These are phyloP conservation scores for Saguinus midas DNA, from an alignment of 2,113 vertebrate species.

Conservation along the genomic window DNA sequence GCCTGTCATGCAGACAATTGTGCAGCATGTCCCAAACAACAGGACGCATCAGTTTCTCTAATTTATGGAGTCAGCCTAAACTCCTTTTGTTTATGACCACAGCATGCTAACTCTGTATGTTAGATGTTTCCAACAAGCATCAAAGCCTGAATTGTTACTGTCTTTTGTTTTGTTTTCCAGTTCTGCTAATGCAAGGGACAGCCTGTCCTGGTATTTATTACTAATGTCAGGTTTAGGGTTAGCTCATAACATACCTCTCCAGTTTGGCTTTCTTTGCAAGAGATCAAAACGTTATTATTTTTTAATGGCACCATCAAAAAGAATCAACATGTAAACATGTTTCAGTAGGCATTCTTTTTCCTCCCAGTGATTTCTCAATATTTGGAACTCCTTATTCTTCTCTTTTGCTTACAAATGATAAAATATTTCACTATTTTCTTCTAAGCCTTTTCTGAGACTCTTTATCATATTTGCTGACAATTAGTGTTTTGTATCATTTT, in stretches of 20 bases:
- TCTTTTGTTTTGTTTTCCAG: slow-evolving; percentile 48
- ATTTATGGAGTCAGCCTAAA: neutral
- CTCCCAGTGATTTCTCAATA: slow-evolving; percentile 65
- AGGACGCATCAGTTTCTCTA: neutral
- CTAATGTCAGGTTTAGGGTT: slow-evolving; percentile 56
- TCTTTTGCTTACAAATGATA: slow-evolving; percentile 46
- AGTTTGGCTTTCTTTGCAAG: slow-evolving; percentile 45
- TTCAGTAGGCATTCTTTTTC: slow-evolving; percentile 55
- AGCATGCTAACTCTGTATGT: neutral
- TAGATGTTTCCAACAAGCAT: slow-evolving; percentile 36
- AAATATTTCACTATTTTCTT: slow-evolving; percentile 23
- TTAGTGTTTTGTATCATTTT: neutral
- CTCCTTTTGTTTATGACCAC: slow-evolving; percentile 45
- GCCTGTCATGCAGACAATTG: neutral
- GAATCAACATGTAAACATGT: slow-evolving; percentile 61
- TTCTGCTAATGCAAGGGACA: slow-evolving; percentile 60
- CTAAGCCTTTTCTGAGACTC: slow-evolving; percentile 1
- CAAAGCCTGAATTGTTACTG: slow-evolving; percentile 29
- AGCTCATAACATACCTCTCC: slow-evolving; percentile 69
- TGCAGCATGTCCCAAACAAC: neutral
- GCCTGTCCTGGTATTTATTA: slow-evolving; percentile 66
- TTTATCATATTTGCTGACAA: neutral
- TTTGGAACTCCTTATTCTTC: slow-evolving; percentile 43
- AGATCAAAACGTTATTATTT: slow-evolving; percentile 68
- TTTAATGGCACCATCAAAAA: slow-evolving; percentile 61